Base-by-base conservation (phyloP, 2,888 invertebrate genomes). In the Leptinotarsa tumamoca region DNA sequence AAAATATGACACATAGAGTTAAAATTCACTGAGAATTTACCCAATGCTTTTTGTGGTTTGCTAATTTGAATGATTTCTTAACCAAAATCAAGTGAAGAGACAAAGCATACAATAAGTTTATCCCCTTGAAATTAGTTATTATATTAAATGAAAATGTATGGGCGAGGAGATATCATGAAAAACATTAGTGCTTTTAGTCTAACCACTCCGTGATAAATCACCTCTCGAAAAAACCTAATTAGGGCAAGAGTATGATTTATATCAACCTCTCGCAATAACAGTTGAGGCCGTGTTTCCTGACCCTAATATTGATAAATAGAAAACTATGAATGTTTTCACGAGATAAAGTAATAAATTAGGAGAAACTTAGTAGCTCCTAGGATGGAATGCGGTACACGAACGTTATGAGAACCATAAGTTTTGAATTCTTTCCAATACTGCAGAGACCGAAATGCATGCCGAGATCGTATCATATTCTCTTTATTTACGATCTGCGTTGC, bases 241-340 rank as follows among this genome's bases (percentile, higher is more conserved):
- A 63, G 63, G 17, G 50, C 68, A n/a, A 27, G 61, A 27, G 52
- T 43, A 27, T 68, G 68, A 73, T 73, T 73, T 73, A 73, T 68
- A 15, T 66, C 21, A 51, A 43, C 14, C 61, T 68, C 61, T 33
- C 50, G 63, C 63, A 73, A 68, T 61, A 68, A 73, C 68, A 27
- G 68, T 68, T 52, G 68, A 14, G 52, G 50, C 61, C 43, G 27
- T 73, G 51, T 61, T 68, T 27, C 23, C 56, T 73, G 58, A 23
- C 49, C 68, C 61, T 68, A 68, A 73, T 68, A 51, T 51, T 58
- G 50, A 63, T 58, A 68, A 73, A 73, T 61, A 66, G 67, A 61
- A 18, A 49, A 61, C 70, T 61, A 23, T 68, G 27, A 54, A 52
- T 27, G 68, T 68, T 68, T 68, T 49, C 49, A 13, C 51, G 58